Evolutionary conservation across 1,140 invertebrate species (phyloP).

Genomic region (Oppia nitens): DNA sequence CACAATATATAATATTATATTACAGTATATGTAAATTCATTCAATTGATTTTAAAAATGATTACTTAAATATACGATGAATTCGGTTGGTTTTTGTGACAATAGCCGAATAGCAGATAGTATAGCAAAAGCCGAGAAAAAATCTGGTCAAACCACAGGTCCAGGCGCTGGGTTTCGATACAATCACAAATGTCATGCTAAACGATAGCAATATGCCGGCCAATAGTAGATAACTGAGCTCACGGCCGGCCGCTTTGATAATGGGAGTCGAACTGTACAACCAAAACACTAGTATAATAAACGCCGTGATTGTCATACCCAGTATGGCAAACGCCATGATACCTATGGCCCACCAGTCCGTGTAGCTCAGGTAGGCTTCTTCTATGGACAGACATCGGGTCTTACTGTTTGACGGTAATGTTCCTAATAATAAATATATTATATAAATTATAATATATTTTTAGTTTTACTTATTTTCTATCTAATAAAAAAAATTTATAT

Average conservation of each 20-base stretch:
- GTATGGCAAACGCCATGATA: slow-evolving; percentile 39
- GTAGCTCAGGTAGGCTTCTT: slow-evolving; percentile 37
- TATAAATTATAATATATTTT: too few species aligned
- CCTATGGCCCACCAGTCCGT: slow-evolving; percentile 37
- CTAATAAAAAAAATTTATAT: too few species aligned
- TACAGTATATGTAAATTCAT: too few species aligned
- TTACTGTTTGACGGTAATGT: slow-evolving; percentile 28
- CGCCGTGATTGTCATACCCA: slow-evolving; percentile 56
- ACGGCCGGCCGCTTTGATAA: slow-evolving; percentile 41
- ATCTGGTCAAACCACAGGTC: slow-evolving; percentile 36
- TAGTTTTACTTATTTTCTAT: too few species aligned
- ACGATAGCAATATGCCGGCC: slow-evolving; percentile 33
- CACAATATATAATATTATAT: too few species aligned
- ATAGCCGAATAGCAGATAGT: slow-evolving; percentile 40
- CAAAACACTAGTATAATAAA: slow-evolving; percentile 50
- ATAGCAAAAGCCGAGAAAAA: slow-evolving; percentile 36
- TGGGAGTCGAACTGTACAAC: slow-evolving; percentile 38
- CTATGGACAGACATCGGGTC: slow-evolving; percentile 33
- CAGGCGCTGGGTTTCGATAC: slow-evolving; percentile 32
- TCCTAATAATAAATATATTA: too few species aligned
- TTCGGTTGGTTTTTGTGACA: slow-evolving; percentile 40
- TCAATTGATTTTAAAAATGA: neutral
- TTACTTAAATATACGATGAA: slow-evolving; percentile 36
- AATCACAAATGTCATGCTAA: slow-evolving; percentile 38
- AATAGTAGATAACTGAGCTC: slow-evolving; percentile 32